Base-by-base conservation (phyloP, 1,140 invertebrate species). In the Drosophila jambulina region DNA sequence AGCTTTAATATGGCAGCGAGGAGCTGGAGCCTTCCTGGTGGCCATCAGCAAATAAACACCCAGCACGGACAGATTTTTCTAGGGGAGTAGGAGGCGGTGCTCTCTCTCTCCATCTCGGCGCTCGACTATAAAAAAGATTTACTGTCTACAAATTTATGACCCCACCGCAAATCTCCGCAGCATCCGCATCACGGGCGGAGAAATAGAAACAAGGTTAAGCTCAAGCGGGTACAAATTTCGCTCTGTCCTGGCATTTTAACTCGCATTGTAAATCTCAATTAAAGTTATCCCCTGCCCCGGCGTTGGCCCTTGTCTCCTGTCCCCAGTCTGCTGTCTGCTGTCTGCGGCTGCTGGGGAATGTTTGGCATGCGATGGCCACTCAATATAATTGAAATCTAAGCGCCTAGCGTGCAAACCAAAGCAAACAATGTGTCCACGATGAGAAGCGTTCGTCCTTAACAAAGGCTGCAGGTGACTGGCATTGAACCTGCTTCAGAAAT, bases 241-340 rank as follows among this genome's bases (percentile, higher is more conserved):
- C 43, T 71, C 40, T 54, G 49, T 77, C 63, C 48, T 80, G 80
- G 76, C 58, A 84, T 88, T 88, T 80, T 71, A 84, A 78, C 72
- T 81, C 82, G 68, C 74, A 75, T 59, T 83, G 83, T 87, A 80
- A 88, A 88, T 88, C 84, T 88, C 77, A 80, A 87, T 87, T 87
- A 87, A 80, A 87, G 75, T 71, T 83, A 54, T 70, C 53, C 68
- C 68, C 53, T 17, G 9, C 51, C 25, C 19, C 38, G 17, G 17
- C 17, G 5, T 29, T 49, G 48, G 48, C 62, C 54, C 62, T 29
- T 8, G 53, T 65, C 27, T 32, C 25, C 21, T 19, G 60, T 62
- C n/a, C 32, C 2, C 15, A 19, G 49, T 32, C 8, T 54, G 13
- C 32, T 32, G 49, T 32, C 8, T 54, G 13, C 32, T 67, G 78